Conservation (phyloP, 2,888 invertebrate species). For the Chalcis sispes region DNA sequence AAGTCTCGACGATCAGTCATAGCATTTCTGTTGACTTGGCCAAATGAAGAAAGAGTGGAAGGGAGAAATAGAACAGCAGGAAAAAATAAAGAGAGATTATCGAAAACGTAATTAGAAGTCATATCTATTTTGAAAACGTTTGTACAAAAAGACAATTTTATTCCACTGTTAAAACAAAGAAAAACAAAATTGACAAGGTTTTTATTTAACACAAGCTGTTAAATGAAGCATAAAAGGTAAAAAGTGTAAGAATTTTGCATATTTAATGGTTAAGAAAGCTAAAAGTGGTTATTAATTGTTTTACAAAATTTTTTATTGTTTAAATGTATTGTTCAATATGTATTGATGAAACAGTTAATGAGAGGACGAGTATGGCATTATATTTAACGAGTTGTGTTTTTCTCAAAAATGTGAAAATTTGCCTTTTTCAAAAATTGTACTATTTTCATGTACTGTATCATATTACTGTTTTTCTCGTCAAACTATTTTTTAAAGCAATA, state of each 20-base stretch:
- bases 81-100: constrained; percentile 1
- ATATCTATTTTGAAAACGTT: constrained; percentile 43
- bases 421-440: background rate
- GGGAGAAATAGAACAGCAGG: background rate
- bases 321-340: too few species aligned
- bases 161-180: constrained; percentile 34
- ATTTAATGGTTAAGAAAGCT: background rate
- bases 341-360: background rate
- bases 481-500: constrained; percentile 42
- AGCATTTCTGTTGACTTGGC: constrained; percentile 76
- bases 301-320: constrained; percentile 30
- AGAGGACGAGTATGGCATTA: background rate
- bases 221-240: constrained; percentile 12
- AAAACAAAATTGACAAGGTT: constrained; percentile 30
- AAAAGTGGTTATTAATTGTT: constrained; percentile 33
- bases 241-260: constrained; percentile 1
- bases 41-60: constrained; percentile 63
- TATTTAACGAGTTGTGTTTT: background rate
- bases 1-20: constrained; percentile 78
- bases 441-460: constrained; percentile 20
- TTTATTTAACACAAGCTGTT: constrained; percentile 23
- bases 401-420: background rate
- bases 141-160: constrained; percentile 45
- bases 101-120: constrained; percentile 52
- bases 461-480: constrained; percentile 4